Conservation (phyloP, 2,797 vertebrate species). For the Myotis pilosus region DNA sequence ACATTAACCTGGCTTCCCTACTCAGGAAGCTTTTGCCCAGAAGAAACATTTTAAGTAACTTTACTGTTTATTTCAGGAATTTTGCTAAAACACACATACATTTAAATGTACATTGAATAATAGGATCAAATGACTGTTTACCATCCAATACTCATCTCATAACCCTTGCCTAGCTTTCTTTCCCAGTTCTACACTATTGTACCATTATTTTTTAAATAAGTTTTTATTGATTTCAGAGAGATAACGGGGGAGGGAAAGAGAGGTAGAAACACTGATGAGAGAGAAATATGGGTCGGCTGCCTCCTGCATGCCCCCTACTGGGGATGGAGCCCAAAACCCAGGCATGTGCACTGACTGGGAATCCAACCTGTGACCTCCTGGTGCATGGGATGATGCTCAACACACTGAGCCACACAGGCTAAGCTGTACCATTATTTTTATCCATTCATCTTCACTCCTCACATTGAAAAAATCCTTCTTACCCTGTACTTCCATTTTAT, state of each 20-base stretch:
- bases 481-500: not conserved
- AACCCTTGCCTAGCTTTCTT: not conserved
- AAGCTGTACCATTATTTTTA: not conserved
- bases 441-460: not conserved
- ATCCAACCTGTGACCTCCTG: no score
- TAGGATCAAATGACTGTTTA: not conserved
- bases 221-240: no score
- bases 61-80: conserved; percentile 3
- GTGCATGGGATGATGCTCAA: no score
- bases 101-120: not conserved
- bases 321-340: no score
- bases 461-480: not conserved
- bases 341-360: no score
- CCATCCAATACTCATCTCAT: not conserved
- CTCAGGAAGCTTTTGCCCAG: not conserved
- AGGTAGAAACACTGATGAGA: no score
- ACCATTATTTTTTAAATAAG: not conserved
- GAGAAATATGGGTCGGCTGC: no score
- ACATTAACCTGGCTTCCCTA: not conserved
- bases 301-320: no score
- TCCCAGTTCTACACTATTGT: not conserved
- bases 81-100: not conserved
- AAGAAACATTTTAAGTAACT: not conserved
- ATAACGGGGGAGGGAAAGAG: no score
- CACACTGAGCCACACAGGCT: no score